Evolutionary conservation across 2,113 vertebrate species (phyloP), one percentile per base, ranked within the genome.

Genomic region (Esox niger): DNA sequence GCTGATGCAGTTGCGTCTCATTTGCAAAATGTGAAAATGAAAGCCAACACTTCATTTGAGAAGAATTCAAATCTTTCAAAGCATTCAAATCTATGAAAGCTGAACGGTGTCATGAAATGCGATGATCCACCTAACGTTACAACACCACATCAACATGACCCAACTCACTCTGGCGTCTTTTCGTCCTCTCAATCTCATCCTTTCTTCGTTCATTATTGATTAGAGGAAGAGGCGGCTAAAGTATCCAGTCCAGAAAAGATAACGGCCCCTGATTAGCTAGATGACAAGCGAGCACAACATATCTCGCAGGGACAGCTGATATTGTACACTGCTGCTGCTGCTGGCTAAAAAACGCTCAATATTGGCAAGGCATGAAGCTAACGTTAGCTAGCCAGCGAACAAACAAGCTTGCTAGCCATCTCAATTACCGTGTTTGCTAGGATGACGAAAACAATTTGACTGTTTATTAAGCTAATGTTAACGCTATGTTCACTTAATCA

Each of bases 201-300:
- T 57, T 23, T 61, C 49, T 38, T 25, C 55, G 30, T 47, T 73
- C 21, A 68, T 62, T 13, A 67, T 69, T 64, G 58, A 62, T 59
- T 5, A 65, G 4, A 2, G 46, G 11, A 52, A 55, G 63, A n/a
- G 29, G 29, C 35, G 4, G 62, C 46, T 60, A 10, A 54, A 70
- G 56, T 68, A 54, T 62, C 11, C 20, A 75, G 55, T 56, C 30
- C 27, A 25, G 31, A 32, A 6, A 70, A 32, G 13, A 69, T 2
- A 46, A 26, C 29, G 15, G 0, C 0, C 2, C 43, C 67, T 59
- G 46, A 27, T 47, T 33, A 64, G 58, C 69, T 57, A 76, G 27
- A 63, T 33, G 46, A 27, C 23, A 52, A 62, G 43, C 6, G 31
- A 23, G 29, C n/a, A 59, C 29, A 29, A 9, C 47, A 23, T 52